phyloP scores from a whole-genome alignment of 2,888 invertebrate species.

The Frankliniella fusca region DNA sequence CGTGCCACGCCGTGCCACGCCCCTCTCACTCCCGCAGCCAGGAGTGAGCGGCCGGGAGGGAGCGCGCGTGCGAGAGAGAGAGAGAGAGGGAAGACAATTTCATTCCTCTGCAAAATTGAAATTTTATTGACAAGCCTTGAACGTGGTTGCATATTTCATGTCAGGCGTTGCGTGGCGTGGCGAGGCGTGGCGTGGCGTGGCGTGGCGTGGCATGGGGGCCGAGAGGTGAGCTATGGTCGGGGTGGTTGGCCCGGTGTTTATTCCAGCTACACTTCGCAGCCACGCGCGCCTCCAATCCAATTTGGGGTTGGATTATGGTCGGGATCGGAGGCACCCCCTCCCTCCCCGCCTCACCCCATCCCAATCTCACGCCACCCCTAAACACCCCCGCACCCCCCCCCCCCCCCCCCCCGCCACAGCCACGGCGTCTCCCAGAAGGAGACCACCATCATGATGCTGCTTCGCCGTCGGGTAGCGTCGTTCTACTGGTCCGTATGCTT shows the following conservation, averaged over 20 bases:
- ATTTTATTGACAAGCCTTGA: constrained; percentile 12
- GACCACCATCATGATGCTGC: neutral
- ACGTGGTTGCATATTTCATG: constrained; percentile 18
- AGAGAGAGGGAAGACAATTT: neutral
- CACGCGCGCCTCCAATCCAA: constrained; percentile 11
- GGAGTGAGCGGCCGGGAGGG: neutral
- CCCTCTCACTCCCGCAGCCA: neutral
- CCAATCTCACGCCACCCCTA: neutral
- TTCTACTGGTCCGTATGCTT: neutral
- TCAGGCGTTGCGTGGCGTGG: neutral
- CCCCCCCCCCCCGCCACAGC: neutral
- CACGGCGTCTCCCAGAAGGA: neutral
- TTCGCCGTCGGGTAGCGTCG: neutral
- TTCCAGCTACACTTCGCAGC: constrained; percentile 15
- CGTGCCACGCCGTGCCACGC: neutral
- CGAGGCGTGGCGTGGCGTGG: neutral
- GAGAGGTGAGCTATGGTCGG: neutral
- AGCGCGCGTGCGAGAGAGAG: neutral
- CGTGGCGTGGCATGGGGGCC: neutral
- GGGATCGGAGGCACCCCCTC: neutral
- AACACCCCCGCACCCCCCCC: neutral
- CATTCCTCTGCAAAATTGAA: constrained; percentile 12
- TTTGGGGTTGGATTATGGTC: constrained; percentile 22
- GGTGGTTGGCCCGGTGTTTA: neutral
- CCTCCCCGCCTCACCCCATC: neutral